Evolutionary conservation across 2,888 invertebrate genomes (phyloP).

Genomic region (Campoplex capitator): DNA sequence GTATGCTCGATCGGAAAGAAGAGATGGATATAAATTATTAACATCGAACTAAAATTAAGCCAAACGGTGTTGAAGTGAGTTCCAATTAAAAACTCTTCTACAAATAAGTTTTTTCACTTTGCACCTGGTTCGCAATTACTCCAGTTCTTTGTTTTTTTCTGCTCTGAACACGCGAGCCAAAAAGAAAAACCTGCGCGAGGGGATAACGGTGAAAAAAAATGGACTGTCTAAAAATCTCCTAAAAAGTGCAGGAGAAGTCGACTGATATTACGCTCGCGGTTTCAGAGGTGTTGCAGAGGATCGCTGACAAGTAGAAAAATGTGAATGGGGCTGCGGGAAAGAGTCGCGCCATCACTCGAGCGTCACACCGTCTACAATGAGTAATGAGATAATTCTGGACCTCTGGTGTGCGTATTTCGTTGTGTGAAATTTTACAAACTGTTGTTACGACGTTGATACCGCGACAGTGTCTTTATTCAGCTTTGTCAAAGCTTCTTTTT

Average conservation of each 20-base stretch:
- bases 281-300: conserved; percentile 23
- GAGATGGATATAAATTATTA: conserved; percentile 1
- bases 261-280: conserved; percentile 29
- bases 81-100: conserved; percentile 34
- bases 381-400: conserved; percentile 49
- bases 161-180: background rate
- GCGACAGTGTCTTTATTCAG: conserved; percentile 1
- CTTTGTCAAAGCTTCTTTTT: background rate
- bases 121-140: conserved; percentile 23
- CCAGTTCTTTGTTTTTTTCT: background rate
- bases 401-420: background rate
- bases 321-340: background rate
- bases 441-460: conserved; percentile 1
- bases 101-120: background rate
- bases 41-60: background rate
- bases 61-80: background rate
- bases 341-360: conserved; percentile 48
- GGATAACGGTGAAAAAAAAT: conserved; percentile 29
- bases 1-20: background rate
- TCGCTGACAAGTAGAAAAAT: conserved; percentile 52
- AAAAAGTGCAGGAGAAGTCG: conserved; percentile 35
- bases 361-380: conserved; percentile 23
- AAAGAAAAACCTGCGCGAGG: background rate
- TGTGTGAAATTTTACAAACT: conserved; percentile 15
- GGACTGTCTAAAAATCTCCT: conserved; percentile 36